Percentiles rank a stretch among this genome's conserved stretches.
These are phyloP conservation scores for Acestrorhynchus altus DNA, from an alignment of 2,797 vertebrate genomes.

Conservation along the genomic window DNA sequence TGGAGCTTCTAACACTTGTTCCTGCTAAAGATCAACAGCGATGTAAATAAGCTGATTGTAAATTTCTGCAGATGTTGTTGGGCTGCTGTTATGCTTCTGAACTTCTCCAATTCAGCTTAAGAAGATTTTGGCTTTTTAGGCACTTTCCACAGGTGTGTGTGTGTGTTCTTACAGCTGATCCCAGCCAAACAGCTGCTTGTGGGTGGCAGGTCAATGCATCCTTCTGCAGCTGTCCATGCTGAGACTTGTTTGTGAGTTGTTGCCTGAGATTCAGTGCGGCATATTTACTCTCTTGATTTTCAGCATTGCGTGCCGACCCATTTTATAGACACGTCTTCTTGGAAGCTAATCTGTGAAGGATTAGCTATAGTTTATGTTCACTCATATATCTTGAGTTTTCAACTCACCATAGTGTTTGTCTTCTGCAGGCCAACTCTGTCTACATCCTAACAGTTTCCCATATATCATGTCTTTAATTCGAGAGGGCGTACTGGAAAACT, in stretches of 20 bases:
- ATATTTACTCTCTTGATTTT: constrained; percentile 43
- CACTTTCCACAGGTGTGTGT: constrained; percentile 6
- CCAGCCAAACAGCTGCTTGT: constrained; percentile 29
- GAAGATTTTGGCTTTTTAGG: too few species aligned
- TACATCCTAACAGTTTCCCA: constrained; percentile 15
- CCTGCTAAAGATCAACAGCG: neutral
- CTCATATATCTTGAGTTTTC: constrained; percentile 35
- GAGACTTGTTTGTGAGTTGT: constrained; percentile 6
- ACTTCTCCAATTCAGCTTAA: neutral
- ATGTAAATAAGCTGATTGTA: neutral
- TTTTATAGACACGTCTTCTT: constrained; percentile 43
- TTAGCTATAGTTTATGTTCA: constrained; percentile 49
- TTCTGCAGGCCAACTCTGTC: constrained; percentile 29
- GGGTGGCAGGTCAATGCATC: constrained; percentile 4
- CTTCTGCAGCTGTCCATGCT: constrained; percentile 22
- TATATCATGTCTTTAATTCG: constrained; percentile 49
- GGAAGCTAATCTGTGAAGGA: constrained; percentile 37
- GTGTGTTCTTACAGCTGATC: neutral
- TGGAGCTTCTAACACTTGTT: neutral
- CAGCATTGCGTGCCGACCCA: constrained; percentile 16
- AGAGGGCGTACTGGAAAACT: constrained; percentile 41
- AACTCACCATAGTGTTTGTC: constrained; percentile 33
- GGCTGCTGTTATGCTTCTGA: neutral
- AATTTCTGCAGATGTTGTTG: neutral
- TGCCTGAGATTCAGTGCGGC: constrained; percentile 23